Evolutionary conservation across 2,113 vertebrate species (phyloP).

Genomic region (Cnemophilus loriae): DNA sequence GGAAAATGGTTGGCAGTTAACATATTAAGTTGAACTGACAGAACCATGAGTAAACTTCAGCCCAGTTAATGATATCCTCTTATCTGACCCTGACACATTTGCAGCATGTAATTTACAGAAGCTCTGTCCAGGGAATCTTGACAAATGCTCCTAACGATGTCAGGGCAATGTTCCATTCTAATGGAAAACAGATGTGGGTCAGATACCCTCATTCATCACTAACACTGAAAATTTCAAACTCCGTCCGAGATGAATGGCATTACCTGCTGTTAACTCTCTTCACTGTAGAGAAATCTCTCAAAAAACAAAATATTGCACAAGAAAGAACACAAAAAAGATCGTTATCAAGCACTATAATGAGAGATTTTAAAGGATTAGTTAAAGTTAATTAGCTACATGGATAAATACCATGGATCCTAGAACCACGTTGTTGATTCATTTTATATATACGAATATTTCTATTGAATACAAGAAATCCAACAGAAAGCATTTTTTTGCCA

Average conservation of each 20-base stretch:
- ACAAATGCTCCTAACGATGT: slow-evolving; percentile 84
- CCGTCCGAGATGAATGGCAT: slow-evolving; percentile 71
- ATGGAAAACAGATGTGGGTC: slow-evolving; percentile 91
- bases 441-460: neutral
- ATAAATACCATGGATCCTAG: neutral
- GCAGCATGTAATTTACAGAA: slow-evolving; percentile 88
- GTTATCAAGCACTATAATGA: neutral
- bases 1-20: slow-evolving; percentile 64
- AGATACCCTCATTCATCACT: slow-evolving; percentile 82
- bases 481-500: neutral
- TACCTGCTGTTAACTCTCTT: slow-evolving; percentile 76
- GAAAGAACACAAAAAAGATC: neutral
- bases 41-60: slow-evolving; percentile 75
- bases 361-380: neutral
- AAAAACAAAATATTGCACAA: neutral
- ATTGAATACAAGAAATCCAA: neutral
- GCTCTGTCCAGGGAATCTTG: slow-evolving; percentile 86
- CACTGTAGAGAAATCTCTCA: slow-evolving; percentile 23
- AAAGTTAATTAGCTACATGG: neutral
- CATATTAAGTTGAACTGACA: slow-evolving; percentile 68
- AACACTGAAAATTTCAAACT: slow-evolving; percentile 60
- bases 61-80: slow-evolving; percentile 81
- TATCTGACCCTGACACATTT: slow-evolving; percentile 89
- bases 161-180: slow-evolving; percentile 86
- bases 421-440: neutral